These are phyloP conservation scores for Tricholaema leucomelas DNA, from an alignment of 2,113 vertebrate species.

Conservation along the genomic window DNA sequence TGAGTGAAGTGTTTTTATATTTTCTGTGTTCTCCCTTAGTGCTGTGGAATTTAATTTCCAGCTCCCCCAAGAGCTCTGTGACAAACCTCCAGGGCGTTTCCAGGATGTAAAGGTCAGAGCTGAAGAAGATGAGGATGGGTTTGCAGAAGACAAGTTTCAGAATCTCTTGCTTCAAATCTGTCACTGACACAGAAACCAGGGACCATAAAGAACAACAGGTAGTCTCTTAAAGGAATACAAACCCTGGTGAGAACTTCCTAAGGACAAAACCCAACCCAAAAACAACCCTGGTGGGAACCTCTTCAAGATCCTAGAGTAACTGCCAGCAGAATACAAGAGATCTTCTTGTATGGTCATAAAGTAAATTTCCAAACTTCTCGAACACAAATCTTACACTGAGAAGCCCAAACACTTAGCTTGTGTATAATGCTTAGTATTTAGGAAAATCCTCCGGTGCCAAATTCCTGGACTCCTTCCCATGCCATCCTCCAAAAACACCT, in stretches of 20 bases:
- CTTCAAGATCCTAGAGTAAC: background rate
- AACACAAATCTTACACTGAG: background rate
- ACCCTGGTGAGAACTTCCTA: background rate
- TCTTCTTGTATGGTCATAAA: background rate
- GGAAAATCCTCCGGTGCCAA: background rate
- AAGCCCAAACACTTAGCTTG: background rate
- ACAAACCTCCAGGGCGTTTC: constrained; percentile 35
- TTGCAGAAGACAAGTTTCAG: background rate
- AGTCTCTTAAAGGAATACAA: background rate
- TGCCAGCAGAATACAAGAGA: background rate
- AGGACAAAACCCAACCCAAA: background rate
- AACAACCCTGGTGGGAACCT: background rate
- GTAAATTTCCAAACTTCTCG: background rate
- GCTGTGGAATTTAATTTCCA: constrained; percentile 9
- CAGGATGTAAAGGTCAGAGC: constrained; percentile 20
- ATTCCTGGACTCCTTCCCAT: background rate
- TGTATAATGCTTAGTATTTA: rapidly evolving
- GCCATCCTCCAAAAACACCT: background rate
- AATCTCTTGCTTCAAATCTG: background rate
- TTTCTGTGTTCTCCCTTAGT: background rate
- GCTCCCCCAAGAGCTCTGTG: background rate
- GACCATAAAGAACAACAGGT: background rate
- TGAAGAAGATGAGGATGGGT: background rate
- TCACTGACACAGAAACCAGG: background rate
- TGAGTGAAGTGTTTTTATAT: constrained; percentile 35